Percentiles rank a stretch among this genome's conserved stretches.
Evolutionary conservation across 2,888 invertebrate genomes (phyloP).

Genomic region (Phytoseiulus persimilis): DNA sequence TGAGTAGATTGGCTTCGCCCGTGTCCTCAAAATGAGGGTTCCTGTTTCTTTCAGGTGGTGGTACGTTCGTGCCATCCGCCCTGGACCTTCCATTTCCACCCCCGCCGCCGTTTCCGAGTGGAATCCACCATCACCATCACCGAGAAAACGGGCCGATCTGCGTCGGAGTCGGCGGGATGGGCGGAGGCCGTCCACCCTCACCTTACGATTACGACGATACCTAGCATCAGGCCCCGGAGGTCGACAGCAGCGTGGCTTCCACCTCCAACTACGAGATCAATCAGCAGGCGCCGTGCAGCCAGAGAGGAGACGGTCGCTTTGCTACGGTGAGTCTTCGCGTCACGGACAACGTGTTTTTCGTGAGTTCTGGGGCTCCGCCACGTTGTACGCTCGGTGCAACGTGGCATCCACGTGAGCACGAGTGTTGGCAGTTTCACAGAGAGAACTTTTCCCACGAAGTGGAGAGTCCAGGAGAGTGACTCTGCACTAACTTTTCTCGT

Average conservation of each 20-base stretch:
- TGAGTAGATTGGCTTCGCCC: too few relatives aligned
- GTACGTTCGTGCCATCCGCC: conserved; percentile 34
- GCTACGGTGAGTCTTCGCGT: conserved; percentile 25
- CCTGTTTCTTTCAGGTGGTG: neutral
- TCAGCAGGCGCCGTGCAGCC: conserved; percentile 22
- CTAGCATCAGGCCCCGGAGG: conserved; percentile 39
- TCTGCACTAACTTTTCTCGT: neutral
- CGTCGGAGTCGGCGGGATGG: conserved; percentile 22
- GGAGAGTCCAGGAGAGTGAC: neutral
- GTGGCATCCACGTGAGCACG: too few relatives aligned
- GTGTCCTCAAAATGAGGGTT: neutral
- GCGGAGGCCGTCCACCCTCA: conserved; percentile 20
- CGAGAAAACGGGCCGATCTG: conserved; percentile 34
- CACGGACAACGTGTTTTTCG: too few relatives aligned
- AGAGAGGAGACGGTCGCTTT: conserved; percentile 32
- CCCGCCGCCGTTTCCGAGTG: conserved; percentile 23
- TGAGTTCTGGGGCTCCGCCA: too few relatives aligned
- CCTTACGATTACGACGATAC: conserved; percentile 37
- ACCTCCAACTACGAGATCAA: conserved; percentile 38
- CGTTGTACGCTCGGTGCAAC: too few relatives aligned
- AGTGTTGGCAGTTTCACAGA: too few relatives aligned
- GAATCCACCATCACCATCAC: neutral
- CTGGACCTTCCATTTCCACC: conserved; percentile 24
- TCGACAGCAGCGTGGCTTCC: conserved; percentile 38
- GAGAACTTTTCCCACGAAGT: neutral